A percentile compares a stretch with the other conserved stretches of the same genome.
Evolutionary conservation across 92 coral and sea anemone species (phyloP).

Genomic region (Plumapathes pennacea): DNA sequence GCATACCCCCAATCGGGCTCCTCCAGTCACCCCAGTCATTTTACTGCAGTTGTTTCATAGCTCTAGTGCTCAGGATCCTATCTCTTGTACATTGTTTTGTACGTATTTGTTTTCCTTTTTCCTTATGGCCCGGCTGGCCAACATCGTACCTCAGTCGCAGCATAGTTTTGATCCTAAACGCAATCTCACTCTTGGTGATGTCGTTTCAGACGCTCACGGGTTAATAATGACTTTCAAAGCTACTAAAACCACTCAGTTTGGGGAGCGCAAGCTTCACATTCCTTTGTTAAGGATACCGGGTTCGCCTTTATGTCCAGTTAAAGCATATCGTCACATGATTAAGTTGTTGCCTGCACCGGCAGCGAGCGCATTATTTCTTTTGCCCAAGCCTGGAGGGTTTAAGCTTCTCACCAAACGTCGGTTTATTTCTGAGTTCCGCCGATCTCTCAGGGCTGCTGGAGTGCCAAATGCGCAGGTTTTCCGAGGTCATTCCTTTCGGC

Average conservation of each 20-base stretch:
- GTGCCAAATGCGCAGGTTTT: conserved; percentile 1
- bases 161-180: neutral
- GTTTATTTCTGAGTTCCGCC: conserved; percentile 1
- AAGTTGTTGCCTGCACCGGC: conserved; percentile 9
- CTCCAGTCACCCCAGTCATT: conserved; percentile 4
- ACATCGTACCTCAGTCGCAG: conserved; percentile 14
- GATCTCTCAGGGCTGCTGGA: neutral
- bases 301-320: conserved; percentile 24
- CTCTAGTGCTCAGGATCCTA: neutral
- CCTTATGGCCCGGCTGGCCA: conserved; percentile 22
- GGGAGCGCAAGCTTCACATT: conserved; percentile 21
- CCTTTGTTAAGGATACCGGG: conserved; percentile 20
- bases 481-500: conserved; percentile 28
- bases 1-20: conserved; percentile 23
- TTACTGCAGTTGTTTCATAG: neutral
- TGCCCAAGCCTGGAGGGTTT: neutral
- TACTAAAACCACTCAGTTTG: conserved; percentile 29
- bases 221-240: conserved; percentile 12
- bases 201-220: neutral
- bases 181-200: conserved; percentile 3
- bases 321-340: conserved; percentile 18
- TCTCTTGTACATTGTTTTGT: conserved; percentile 5
- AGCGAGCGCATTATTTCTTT: conserved; percentile 10
- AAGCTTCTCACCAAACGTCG: conserved; percentile 4
- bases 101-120: conserved; percentile 15